phyloP scores from a whole-genome alignment of 2,113 vertebrate genomes.

The Shinisaurus crocodilurus region DNA sequence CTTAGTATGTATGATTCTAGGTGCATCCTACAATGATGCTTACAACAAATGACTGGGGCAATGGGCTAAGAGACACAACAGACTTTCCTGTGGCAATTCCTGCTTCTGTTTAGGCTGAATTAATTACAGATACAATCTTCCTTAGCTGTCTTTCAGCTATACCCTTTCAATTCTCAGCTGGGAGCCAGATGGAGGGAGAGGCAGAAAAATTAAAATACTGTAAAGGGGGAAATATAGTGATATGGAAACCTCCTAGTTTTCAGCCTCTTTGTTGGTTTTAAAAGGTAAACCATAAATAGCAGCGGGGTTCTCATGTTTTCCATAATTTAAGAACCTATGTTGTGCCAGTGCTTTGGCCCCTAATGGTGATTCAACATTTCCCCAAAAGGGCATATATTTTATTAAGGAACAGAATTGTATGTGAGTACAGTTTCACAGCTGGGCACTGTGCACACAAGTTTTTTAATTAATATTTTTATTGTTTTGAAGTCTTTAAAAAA shows the following conservation, averaged over 20 bases:
- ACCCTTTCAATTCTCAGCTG: conserved; percentile 70
- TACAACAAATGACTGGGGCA: conserved; percentile 54
- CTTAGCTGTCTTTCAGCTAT: conserved; percentile 64
- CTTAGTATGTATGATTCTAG: background rate
- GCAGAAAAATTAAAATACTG: conserved; percentile 64
- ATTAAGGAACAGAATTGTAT: conserved; percentile 27
- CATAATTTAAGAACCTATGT: conserved; percentile 67
- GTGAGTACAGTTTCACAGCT: background rate
- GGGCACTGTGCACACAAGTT: background rate
- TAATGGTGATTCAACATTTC: conserved; percentile 54
- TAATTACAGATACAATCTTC: conserved; percentile 70
- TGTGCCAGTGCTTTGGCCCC: conserved; percentile 46
- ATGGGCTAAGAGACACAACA: conserved; percentile 66
- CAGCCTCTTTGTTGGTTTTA: conserved; percentile 62
- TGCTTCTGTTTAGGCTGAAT: conserved; percentile 70
- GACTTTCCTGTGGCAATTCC: conserved; percentile 73
- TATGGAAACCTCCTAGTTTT: conserved; percentile 58
- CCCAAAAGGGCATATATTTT: conserved; percentile 57
- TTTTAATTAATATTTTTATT: background rate
- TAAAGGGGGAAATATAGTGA: conserved; percentile 55
- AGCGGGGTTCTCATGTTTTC: conserved; percentile 49
- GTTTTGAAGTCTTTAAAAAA: background rate
- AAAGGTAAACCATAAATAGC: conserved; percentile 49
- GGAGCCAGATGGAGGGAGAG: conserved; percentile 69
- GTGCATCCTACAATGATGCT: background rate